Evolutionary conservation across 2,797 vertebrate genomes (phyloP).

Genomic region (Arctocebus calabarensis): DNA sequence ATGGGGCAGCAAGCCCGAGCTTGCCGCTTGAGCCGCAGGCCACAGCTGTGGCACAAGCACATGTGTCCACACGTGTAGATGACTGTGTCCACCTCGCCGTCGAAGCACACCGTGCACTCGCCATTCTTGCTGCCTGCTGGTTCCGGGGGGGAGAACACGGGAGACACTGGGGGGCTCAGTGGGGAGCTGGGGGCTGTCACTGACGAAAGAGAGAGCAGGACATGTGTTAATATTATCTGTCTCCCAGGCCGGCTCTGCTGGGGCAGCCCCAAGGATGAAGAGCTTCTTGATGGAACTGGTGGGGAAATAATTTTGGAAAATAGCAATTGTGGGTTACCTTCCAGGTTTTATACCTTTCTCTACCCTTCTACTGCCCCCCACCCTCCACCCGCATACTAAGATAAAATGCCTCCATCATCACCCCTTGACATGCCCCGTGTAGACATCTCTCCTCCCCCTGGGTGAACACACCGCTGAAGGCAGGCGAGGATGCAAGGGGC

Average conservation of each 20-base stretch:
- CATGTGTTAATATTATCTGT: neutral
- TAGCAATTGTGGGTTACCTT: neutral
- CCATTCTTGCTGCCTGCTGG: conserved; percentile 91
- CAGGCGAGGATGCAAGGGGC: neutral
- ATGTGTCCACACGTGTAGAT: conserved; percentile 99
- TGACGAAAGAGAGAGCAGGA: conserved; percentile 76
- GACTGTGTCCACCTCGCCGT: conserved; percentile 98
- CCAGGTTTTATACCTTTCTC: neutral
- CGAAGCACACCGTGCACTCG: conserved; percentile 98
- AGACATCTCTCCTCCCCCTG: neutral
- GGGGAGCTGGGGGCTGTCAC: conserved; percentile 99
- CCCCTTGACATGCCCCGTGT: neutral
- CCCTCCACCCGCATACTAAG: neutral
- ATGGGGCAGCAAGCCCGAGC: conserved; percentile 97
- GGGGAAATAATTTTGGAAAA: neutral
- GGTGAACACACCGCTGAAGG: neutral
- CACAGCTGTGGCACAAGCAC: conserved; percentile 98
- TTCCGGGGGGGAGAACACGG: conserved; percentile 90
- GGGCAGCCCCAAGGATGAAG: neutral
- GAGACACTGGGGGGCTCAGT: conserved; percentile 94
- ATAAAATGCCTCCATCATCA: neutral
- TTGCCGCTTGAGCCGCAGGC: conserved; percentile 97
- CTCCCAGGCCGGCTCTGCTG: neutral
- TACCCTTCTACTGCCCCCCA: too few species aligned
- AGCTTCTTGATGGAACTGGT: neutral